phyloP scores from a whole-genome alignment of 1,140 invertebrate species.

The Hylyphantes graminicola region DNA sequence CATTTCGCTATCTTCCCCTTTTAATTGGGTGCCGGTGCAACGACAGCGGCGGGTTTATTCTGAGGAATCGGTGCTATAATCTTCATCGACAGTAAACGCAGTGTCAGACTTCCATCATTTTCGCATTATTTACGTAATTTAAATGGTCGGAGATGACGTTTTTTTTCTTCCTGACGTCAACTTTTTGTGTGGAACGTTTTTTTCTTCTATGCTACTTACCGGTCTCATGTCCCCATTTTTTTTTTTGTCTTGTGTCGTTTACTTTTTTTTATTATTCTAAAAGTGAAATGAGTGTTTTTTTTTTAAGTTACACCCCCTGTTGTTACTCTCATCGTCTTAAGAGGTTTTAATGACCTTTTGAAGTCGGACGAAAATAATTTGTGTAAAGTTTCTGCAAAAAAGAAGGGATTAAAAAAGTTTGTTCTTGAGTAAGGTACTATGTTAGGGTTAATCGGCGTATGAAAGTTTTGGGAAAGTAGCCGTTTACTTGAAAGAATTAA shows the following conservation, averaged over 20 bases:
- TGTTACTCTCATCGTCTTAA: conserved; percentile 36
- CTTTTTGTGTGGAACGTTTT: not conserved
- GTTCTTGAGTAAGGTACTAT: too few species aligned
- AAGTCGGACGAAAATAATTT: conserved; percentile 41
- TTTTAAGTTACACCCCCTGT: not conserved
- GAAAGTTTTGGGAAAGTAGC: too few species aligned
- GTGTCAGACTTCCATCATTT: conserved; percentile 55
- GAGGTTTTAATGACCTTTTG: conserved; percentile 44
- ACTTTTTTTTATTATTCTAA: conserved; percentile 7
- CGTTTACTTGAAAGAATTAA: too few species aligned
- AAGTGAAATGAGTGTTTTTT: conserved; percentile 36
- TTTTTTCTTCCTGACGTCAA: not conserved
- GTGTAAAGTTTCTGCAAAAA: not conserved
- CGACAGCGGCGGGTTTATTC: conserved; percentile 15
- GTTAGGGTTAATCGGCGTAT: too few species aligned
- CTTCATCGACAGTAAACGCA: conserved; percentile 35
- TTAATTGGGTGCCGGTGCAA: conserved; percentile 45
- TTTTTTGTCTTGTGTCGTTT: not conserved
- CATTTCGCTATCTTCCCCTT: conserved; percentile 57
- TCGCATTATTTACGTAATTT: conserved; percentile 59
- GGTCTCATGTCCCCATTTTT: not conserved
- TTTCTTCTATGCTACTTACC: not conserved
- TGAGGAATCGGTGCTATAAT: conserved; percentile 34
- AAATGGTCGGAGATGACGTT: conserved; percentile 23
- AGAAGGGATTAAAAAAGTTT: not conserved